phyloP scores from a whole-genome alignment of 2,888 invertebrate genomes.

The Peribatodes rhomboidaria region DNA sequence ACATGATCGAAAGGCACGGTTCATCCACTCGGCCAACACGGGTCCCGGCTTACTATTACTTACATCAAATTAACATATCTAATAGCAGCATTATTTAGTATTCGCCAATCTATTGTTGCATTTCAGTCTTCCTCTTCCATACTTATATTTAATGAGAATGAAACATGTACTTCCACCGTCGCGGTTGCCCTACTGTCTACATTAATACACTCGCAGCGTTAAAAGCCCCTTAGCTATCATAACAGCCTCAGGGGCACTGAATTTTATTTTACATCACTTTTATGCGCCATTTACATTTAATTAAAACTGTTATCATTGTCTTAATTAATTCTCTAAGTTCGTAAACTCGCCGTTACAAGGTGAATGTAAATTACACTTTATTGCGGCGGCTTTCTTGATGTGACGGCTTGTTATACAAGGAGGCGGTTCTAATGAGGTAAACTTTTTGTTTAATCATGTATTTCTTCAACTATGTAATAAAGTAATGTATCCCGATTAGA shows the following conservation, averaged over 20 bases:
- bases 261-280: slow-evolving; percentile 34
- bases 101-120: too few species aligned
- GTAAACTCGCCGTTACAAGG: slow-evolving; percentile 27
- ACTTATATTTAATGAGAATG: too few species aligned
- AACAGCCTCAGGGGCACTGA: slow-evolving; percentile 29
- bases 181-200: not conserved
- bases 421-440: not conserved
- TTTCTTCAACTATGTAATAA: too few species aligned
- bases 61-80: too few species aligned
- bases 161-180: too few species aligned
- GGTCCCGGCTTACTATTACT: too few species aligned
- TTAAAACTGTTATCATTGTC: slow-evolving; percentile 36
- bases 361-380: slow-evolving; percentile 21
- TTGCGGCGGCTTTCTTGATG: slow-evolving; percentile 14
- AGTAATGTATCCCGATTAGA: too few species aligned
- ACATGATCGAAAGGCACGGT: too few species aligned
- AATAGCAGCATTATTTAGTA: too few species aligned
- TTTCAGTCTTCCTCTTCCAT: too few species aligned
- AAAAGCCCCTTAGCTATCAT: slow-evolving; percentile 25
- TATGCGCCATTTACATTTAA: slow-evolving; percentile 36
- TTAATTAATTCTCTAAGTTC: slow-evolving; percentile 34
- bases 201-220: not conserved
- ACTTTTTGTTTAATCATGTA: not conserved
- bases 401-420: not conserved
- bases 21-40: too few species aligned